phyloP scores from a whole-genome alignment of 2,888 invertebrate genomes.

The Rhaphigaster nebulosa region DNA sequence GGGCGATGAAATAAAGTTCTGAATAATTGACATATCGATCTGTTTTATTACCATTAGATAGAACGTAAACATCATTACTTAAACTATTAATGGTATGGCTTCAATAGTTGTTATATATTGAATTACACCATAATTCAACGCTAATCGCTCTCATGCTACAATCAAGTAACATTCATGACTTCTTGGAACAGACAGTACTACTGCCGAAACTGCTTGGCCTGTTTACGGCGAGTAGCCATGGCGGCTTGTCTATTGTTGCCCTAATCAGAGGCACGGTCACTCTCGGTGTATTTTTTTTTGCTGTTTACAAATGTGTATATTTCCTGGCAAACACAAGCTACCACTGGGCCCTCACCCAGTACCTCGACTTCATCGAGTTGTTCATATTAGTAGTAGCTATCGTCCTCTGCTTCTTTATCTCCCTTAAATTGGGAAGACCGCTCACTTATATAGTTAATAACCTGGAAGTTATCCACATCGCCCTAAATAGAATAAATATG shows the following conservation, averaged over 20 bases:
- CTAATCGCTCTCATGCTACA: background rate
- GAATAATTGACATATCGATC: constrained; percentile 1
- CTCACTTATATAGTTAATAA: background rate
- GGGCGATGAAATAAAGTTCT: background rate
- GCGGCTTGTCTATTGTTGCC: background rate
- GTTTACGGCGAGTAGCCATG: background rate
- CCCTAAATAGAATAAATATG: background rate
- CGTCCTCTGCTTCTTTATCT: background rate
- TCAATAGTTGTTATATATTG: background rate
- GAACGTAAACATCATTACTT: constrained; percentile 1
- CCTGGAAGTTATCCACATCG: background rate
- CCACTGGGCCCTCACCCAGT: constrained; percentile 15
- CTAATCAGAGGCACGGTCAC: background rate
- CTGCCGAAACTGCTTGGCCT: background rate
- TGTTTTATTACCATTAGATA: background rate
- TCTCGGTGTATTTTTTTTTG: background rate
- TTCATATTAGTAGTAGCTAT: background rate
- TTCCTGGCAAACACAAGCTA: background rate
- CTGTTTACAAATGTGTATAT: background rate
- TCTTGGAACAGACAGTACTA: background rate
- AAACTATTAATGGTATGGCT: background rate
- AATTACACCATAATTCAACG: background rate
- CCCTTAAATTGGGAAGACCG: background rate
- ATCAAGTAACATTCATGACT: background rate
- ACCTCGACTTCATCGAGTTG: constrained; percentile 24